Evolutionary conservation across 1,140 invertebrate genomes (phyloP).

Genomic region (Lordiphosa clarofinis): DNA sequence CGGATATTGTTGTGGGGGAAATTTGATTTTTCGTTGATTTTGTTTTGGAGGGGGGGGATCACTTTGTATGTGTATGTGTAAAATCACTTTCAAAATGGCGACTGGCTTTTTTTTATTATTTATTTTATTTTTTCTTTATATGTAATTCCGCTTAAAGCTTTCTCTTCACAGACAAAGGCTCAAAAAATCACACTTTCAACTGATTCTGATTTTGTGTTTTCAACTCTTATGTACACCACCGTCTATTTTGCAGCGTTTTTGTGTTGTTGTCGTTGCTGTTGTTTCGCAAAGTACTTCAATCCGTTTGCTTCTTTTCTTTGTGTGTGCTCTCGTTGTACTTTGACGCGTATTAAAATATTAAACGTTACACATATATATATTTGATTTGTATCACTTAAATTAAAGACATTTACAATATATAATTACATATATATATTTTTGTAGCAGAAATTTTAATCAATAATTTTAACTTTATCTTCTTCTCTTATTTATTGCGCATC

Average conservation of each 20-base stretch:
- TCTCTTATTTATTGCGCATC: slow-evolving; percentile 62
- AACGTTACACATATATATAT: slow-evolving; percentile 71
- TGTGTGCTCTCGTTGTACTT: slow-evolving; percentile 77
- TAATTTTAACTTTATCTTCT: slow-evolving; percentile 62
- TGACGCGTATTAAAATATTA: slow-evolving; percentile 74
- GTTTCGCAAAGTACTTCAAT: slow-evolving; percentile 58
- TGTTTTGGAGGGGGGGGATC: slow-evolving; percentile 24
- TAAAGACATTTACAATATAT: slow-evolving; percentile 74
- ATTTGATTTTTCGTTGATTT: slow-evolving; percentile 42
- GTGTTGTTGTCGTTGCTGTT: slow-evolving; percentile 37
- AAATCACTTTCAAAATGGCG: slow-evolving; percentile 78
- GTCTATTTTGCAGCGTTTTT: slow-evolving; percentile 58
- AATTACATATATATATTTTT: slow-evolving; percentile 75
- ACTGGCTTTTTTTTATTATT: slow-evolving; percentile 58
- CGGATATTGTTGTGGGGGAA: slow-evolving; percentile 37
- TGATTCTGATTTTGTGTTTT: slow-evolving; percentile 51
- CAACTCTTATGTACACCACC: slow-evolving; percentile 57
- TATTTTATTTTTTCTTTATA: slow-evolving; percentile 25
- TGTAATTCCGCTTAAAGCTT: slow-evolving; percentile 75
- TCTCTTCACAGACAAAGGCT: slow-evolving; percentile 74
- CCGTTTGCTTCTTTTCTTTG: slow-evolving; percentile 28
- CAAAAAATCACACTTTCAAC: slow-evolving; percentile 76
- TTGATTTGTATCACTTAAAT: slow-evolving; percentile 74
- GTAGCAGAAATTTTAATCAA: slow-evolving; percentile 75
- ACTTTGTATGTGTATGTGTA: slow-evolving; percentile 50